A percentile compares a stretch with the other conserved stretches of the same genome.
Conservation (phyloP, 2,797 vertebrate species). For the Sciurus carolinensis region DNA sequence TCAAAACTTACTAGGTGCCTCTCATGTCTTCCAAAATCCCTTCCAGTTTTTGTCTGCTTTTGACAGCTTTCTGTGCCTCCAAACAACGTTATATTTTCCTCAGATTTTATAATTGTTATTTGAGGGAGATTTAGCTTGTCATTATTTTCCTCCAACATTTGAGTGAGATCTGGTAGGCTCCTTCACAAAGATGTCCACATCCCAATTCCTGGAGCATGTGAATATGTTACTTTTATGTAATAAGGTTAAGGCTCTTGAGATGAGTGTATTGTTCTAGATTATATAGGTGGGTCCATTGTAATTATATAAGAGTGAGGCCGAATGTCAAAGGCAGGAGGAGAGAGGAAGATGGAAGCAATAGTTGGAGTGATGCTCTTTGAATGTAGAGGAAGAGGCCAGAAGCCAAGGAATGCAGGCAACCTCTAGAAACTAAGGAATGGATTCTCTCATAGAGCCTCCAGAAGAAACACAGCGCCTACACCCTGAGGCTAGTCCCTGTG, state of each 20-base stretch:
- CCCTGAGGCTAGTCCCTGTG: not conserved
- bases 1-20: not conserved
- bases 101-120: not conserved
- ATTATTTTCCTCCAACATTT: not conserved
- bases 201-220: not conserved
- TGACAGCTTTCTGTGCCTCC: not conserved
- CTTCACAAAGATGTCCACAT: too few species aligned
- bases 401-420: not conserved
- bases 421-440: too few species aligned
- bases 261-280: not conserved
- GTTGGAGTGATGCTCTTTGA: not conserved
- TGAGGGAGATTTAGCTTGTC: not conserved
- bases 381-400: not conserved
- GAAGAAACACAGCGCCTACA: not conserved
- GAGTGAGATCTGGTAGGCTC: not conserved
- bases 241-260: too few species aligned
- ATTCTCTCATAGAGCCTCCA: not conserved
- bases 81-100: not conserved
- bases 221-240: not conserved
- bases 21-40: not conserved
- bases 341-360: not conserved
- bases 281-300: not conserved
- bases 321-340: not conserved
- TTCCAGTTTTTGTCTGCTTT: not conserved
- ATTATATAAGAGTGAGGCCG: not conserved